Evolutionary conservation across 1,140 invertebrate genomes (phyloP).

Genomic region (Sipha flava): DNA sequence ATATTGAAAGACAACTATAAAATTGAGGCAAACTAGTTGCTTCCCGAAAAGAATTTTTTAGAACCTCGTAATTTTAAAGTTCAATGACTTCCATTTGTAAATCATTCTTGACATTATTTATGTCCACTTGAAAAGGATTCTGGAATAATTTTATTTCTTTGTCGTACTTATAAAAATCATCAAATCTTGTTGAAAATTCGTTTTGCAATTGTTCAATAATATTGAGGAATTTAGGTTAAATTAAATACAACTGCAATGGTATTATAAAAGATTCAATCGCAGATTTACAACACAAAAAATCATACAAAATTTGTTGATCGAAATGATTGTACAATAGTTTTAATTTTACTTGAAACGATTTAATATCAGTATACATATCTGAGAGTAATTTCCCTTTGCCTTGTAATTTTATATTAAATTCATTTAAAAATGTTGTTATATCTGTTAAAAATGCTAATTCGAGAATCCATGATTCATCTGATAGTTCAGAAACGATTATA

Average conservation of each 20-base stretch:
- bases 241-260: background rate
- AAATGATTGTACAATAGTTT: background rate
- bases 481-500: too few relatives aligned
- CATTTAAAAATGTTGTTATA: background rate
- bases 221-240: background rate
- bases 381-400: background rate
- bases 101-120: background rate
- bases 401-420: background rate
- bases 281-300: background rate
- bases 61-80: background rate
- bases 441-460: background rate
- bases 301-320: background rate
- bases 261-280: background rate
- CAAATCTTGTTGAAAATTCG: background rate
- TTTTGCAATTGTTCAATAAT: background rate
- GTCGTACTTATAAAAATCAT: background rate
- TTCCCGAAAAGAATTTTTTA: background rate
- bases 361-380: background rate
- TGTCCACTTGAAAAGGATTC: background rate
- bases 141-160: background rate
- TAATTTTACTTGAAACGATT: background rate
- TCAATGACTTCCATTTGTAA: background rate
- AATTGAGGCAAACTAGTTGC: constrained; percentile 4
- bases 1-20: constrained; percentile 9
- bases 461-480: too few relatives aligned